Conservation (phyloP, 2,113 vertebrate species). For the Marmota flaviventris region DNA sequence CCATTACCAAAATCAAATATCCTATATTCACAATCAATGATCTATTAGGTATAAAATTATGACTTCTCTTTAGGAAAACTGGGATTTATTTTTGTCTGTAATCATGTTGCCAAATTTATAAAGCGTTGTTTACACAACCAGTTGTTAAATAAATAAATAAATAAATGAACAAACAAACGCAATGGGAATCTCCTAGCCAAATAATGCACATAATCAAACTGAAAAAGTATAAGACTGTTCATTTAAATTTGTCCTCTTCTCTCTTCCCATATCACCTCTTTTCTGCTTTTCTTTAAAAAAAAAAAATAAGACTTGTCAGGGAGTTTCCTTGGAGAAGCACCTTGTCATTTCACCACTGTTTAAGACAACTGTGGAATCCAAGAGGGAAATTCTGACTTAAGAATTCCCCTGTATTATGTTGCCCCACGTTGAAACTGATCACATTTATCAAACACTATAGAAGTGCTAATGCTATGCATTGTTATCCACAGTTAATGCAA, state of each 20-base stretch:
- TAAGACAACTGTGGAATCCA: conserved; percentile 76
- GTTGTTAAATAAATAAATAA: not conserved
- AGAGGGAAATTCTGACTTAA: conserved; percentile 81
- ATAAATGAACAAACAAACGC: not conserved
- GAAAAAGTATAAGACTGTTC: not conserved
- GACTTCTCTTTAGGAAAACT: not conserved
- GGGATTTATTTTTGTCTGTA: not conserved
- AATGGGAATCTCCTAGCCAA: not conserved
- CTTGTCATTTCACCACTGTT: conserved; percentile 77
- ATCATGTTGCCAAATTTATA: not conserved
- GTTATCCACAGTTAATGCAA: conserved; percentile 83
- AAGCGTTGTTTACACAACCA: not conserved
- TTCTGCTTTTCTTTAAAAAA: conserved; percentile 24
- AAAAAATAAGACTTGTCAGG: conserved; percentile 36
- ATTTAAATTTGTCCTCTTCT: conserved; percentile 23
- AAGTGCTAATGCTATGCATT: conserved; percentile 83
- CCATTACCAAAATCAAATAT: not conserved
- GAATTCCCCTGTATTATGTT: conserved; percentile 76
- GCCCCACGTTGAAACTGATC: conserved; percentile 77
- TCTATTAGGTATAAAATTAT: not conserved
- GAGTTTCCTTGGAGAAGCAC: conserved; percentile 82
- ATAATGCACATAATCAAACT: not conserved
- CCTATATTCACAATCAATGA: not conserved
- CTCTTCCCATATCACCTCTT: not conserved
- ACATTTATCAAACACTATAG: conserved; percentile 80